phyloP scores from a whole-genome alignment of 2,113 vertebrate species.

The Tenrec ecaudatus region DNA sequence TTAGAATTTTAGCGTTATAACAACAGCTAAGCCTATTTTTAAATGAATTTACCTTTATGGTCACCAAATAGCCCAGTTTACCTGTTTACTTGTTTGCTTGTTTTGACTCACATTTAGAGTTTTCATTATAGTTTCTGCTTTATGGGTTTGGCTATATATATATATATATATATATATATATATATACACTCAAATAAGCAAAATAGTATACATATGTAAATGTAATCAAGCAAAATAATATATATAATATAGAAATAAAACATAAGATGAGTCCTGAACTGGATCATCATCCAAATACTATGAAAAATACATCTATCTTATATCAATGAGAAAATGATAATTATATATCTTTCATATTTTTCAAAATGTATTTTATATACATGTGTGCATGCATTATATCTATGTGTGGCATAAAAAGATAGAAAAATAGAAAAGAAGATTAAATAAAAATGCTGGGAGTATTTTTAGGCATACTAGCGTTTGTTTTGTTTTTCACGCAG shows the following conservation, averaged over 20 bases:
- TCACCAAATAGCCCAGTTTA: background rate
- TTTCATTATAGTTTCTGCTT: conserved; percentile 16
- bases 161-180: background rate
- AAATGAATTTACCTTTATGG: background rate
- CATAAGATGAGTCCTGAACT: background rate
- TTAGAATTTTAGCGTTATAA: background rate
- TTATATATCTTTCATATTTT: background rate
- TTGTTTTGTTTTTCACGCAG: background rate
- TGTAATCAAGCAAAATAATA: background rate
- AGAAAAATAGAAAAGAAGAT: background rate
- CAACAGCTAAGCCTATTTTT: conserved; percentile 6
- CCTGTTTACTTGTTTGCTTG: background rate
- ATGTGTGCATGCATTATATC: background rate
- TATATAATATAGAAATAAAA: no score
- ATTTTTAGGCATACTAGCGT: background rate
- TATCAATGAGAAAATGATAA: background rate
- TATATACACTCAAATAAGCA: background rate
- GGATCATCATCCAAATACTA: background rate
- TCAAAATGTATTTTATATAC: background rate
- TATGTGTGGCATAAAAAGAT: background rate
- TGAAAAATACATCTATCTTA: background rate
- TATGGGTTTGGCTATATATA: background rate
- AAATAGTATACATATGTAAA: no score
- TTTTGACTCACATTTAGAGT: background rate
- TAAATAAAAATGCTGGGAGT: background rate